Base-by-base conservation (phyloP, 2,888 invertebrate genomes). In the Caenorhabditis macrosperma region DNA sequence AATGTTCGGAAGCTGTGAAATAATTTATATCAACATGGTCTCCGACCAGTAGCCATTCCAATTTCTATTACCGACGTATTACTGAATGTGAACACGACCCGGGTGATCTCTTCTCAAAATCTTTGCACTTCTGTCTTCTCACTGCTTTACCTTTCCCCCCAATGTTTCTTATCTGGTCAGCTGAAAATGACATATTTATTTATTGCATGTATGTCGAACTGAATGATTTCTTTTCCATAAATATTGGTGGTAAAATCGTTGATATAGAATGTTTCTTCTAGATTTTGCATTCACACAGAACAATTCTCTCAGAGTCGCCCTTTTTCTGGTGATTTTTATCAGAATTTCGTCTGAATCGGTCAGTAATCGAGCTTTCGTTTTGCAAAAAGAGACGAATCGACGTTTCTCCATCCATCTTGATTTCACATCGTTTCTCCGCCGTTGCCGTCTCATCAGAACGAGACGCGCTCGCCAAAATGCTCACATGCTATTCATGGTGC, bases 1-100 rank as follows among this genome's bases (percentile, higher is more conserved):
- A 76, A 90, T 91, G 75, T 88, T 88, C 46, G 89, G 91, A 24
- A 84, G 85, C 7, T 91, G 89, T 78, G 91, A 92, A 84, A 91
- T 92, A 22, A 83, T 85, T 24, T 76, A 77, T 17, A 59, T 86
- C 28, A 67, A 50, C 15, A 63, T 79, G 69, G 55, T 7, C 6
- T n/a, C n/a, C n/a, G n/a, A n/a, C n/a, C n/a, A n/a, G n/a, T 59
- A 7, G 48, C 20, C 9, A 7, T 24, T 24, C 35, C 12, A n/a
- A 44, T 30, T 15, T 22, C 1, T n/a, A 15, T 17, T 6, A 17
- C 15, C n/a, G 35, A 33, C 61, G 61, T 61, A 69, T 71, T 22
- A 52, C 46, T 52, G 20, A 59, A 22, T 44, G 44, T 44, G 33
- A 57, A 74, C 74, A 63, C 38, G 41, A 35, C 28, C 64, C 74